Evolutionary conservation across 2,888 invertebrate genomes (phyloP), one percentile per base, ranked within the genome.

Genomic region (Harpalus rubripes): DNA sequence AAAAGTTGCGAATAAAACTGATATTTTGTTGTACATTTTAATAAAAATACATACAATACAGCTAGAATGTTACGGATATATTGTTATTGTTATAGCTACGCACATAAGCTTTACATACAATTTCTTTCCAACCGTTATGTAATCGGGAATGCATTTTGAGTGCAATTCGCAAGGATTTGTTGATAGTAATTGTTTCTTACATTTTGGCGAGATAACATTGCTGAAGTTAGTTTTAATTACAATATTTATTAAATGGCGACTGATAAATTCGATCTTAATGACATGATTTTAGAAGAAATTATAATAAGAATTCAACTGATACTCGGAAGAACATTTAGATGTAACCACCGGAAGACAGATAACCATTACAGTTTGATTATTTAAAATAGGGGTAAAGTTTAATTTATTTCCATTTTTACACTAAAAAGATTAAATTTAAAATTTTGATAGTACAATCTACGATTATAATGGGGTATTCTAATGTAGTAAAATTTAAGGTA

Each of bases 181-280:
- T 59, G 39, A 80, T 61, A 16, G 26, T 80, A 7, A 52, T 52
- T n/a, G 80, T 16, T 32, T 32, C 32, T 32, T 61, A 39, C 41
- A 59, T 61, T 39, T 80, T 80, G 80, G 61, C 16, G 80, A 80
- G 80, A 80, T 80, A 80, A 80, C 8, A 80, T 52, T 16, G 80
- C 80, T 39, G 18, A 79, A 80, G 80, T 80, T 80, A 80, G 76
- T 76, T 22, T 2, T 32, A 26, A 16, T 59, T 59, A 16, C 59
- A 59, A 59, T 59, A 15, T 56, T 15, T n/a, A 15, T n/a, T 56
- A 56, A 56, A 15, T 56, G 4, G 12, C 8, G 56, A 56, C 16
- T 16, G 18, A 59, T 15, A 32, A 32, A 32, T 32, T 32, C 32
- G 32, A 32, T 32, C 32, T 32, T 32, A 22, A 32, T 32, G 32